phyloP scores from a whole-genome alignment of 2,113 vertebrate genomes.

The Porphyrio hochstetteri region DNA sequence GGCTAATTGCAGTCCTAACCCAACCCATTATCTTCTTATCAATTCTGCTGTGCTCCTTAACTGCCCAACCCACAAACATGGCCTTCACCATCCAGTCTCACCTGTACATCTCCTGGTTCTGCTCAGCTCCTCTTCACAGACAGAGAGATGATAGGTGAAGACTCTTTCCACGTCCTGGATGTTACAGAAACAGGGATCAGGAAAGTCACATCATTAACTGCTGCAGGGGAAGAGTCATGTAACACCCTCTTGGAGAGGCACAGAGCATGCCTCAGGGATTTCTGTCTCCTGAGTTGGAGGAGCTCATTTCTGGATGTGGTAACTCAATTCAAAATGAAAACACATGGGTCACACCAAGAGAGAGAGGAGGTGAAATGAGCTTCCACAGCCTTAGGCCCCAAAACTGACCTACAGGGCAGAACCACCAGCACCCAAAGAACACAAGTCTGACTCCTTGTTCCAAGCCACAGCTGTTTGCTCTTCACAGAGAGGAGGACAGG shows the following conservation, averaged over 20 bases:
- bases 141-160: rapidly evolving
- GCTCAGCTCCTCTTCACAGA: background rate
- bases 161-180: rapidly evolving
- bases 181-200: rapidly evolving
- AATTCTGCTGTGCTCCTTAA: too few species aligned
- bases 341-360: rapidly evolving
- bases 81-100: background rate
- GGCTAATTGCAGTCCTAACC: rapidly evolving
- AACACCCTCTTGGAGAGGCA: rapidly evolving
- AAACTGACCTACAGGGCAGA: background rate
- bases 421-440: rapidly evolving
- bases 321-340: background rate
- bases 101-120: background rate
- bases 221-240: rapidly evolving
- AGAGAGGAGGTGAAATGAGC: background rate
- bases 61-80: rapidly evolving
- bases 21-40: rapidly evolving
- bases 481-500: rapidly evolving
- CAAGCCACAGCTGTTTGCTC: rapidly evolving
- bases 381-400: background rate
- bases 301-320: background rate
- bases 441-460: background rate
- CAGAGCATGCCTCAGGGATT: rapidly evolving
- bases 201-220: rapidly evolving
- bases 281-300: rapidly evolving